Base-by-base conservation (phyloP, 2,797 vertebrate species). In the Dryobates pubescens region DNA sequence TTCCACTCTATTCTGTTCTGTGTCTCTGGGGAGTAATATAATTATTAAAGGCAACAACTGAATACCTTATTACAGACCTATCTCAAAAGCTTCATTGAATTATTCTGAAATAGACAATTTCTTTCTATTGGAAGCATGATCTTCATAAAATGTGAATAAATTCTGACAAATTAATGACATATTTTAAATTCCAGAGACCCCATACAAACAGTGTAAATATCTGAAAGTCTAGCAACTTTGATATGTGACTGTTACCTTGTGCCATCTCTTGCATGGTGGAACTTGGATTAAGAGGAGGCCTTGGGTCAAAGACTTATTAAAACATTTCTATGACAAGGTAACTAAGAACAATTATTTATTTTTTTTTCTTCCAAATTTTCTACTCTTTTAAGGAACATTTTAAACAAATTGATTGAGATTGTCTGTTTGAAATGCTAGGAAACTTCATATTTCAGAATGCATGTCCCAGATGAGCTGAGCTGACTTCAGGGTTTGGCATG, bases 11-110 rank as follows among this genome's bases (percentile, higher is more conserved):
- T 36, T 36, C 38, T 38, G 12, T 38, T 13, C 38, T 38, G 13
- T 38, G 16, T 69, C 41, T 71, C 63, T 47, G 65, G 17, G 7
- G 15, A 13, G 2, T 54, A 87, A 65, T 59, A 51, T 23, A 77
- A 92, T 93, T 86, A 65, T 72, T 91, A 69, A 84, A 85, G 22
- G 57, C 87, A 89, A 57, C 10, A 80, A 62, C 11, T 13, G 22
- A 73, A 73, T 65, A 65, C 4, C 65, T 82, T 57, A 17, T 45
- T 59, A 77, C 3, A 89, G 24, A 59, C 20, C 15, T 59, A 13
- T 49, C 51, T 91, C 57, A 43, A 72, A 68, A 77, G 7, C 17
- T 76, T 36, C 47, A 30, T 3, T 67, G n/a, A 76, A 36, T 38
- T 74, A 62, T 17, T 80, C 18, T 4, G 85, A 85, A 80, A 58